A percentile compares a stretch with the other conserved stretches of the same genome.
Evolutionary conservation across 2,797 vertebrate species (phyloP).

Genomic region (Arctocebus calabarensis): DNA sequence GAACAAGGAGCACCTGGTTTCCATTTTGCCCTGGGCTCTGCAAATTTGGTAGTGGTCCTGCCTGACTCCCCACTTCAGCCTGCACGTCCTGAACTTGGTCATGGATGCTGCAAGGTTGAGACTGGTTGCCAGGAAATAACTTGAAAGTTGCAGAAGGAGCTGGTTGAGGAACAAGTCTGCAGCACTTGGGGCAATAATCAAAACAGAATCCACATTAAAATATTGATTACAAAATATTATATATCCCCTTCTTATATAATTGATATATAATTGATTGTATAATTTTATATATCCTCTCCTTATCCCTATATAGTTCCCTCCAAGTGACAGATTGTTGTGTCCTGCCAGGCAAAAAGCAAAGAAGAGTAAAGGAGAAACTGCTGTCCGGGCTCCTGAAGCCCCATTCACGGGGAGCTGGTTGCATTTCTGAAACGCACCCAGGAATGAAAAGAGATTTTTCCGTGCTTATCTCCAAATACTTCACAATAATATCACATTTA

Average conservation of each 20-base stretch:
- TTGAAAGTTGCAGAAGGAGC: not conserved
- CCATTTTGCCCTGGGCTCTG: fast-evolving
- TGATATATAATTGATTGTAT: no score
- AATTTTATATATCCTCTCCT: no score
- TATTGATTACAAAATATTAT: no score
- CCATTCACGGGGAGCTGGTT: fast-evolving
- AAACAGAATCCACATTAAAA: no score
- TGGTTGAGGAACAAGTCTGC: not conserved
- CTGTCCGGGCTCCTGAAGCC: not conserved
- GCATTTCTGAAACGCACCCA: not conserved
- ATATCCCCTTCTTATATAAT: no score
- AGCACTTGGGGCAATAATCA: fast-evolving
- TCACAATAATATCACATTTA: fast-evolving
- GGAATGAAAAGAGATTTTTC: not conserved
- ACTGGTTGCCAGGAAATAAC: not conserved
- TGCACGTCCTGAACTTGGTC: fast-evolving
- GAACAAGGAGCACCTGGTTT: fast-evolving
- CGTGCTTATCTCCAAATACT: not conserved
- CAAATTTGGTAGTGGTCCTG: fast-evolving
- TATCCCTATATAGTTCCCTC: fast-evolving
- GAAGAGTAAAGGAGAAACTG: no score
- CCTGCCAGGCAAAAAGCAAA: not conserved
- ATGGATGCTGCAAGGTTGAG: not conserved
- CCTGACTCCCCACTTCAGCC: fast-evolving
- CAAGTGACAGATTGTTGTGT: fast-evolving